phyloP scores from a whole-genome alignment of 2,797 vertebrate genomes.

The Peromyscus attwateri region DNA sequence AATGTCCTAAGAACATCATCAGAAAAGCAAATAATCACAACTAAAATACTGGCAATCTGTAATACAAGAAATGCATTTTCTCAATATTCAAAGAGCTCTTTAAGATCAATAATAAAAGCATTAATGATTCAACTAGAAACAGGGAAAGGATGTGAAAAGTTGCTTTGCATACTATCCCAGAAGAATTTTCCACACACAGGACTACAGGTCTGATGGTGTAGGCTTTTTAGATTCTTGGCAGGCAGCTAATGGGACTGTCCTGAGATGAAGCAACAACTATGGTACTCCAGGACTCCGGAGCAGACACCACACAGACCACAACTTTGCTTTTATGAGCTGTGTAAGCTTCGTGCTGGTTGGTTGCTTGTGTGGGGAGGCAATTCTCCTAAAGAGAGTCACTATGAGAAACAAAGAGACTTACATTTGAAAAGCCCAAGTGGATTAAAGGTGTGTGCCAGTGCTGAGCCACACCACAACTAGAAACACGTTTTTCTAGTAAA shows the following conservation, averaged over 20 bases:
- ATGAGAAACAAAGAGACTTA: neutral
- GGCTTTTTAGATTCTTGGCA: neutral
- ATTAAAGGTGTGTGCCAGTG: too few relatives aligned
- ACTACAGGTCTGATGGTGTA: neutral
- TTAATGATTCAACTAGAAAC: neutral
- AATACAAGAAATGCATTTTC: neutral
- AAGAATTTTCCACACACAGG: neutral
- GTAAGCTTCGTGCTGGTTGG: too few relatives aligned
- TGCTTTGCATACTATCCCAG: fast-evolving
- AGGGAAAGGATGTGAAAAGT: neutral
- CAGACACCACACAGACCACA: neutral
- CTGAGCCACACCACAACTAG: too few relatives aligned
- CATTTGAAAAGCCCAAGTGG: neutral
- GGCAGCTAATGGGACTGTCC: neutral
- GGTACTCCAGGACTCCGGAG: neutral
- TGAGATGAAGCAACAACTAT: neutral
- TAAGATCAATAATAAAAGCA: neutral
- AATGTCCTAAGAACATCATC: neutral
- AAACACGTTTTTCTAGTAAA: too few relatives aligned
- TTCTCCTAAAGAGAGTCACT: neutral
- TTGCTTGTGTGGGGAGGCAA: neutral
- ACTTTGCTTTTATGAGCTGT: neutral
- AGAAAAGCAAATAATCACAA: neutral
- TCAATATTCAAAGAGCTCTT: neutral
- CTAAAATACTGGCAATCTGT: neutral